phyloP scores from a whole-genome alignment of 2,888 invertebrate genomes.

The Limnephilus marmoratus region DNA sequence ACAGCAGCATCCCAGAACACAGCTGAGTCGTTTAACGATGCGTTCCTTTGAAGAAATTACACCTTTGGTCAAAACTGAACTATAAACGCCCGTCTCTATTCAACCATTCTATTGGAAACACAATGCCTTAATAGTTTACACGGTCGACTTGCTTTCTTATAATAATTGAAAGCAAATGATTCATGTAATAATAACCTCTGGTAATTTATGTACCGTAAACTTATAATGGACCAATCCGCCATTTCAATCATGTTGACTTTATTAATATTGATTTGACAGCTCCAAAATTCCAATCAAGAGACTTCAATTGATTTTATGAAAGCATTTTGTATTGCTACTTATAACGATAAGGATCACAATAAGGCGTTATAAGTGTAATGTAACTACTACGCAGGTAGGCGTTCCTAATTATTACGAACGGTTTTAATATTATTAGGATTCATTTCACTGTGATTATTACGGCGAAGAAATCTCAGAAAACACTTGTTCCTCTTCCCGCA shows the following conservation, averaged over 20 bases:
- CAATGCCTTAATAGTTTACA: slow-evolving; percentile 33
- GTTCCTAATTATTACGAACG: not conserved
- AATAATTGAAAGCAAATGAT: slow-evolving; percentile 60
- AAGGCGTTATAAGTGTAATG: not conserved
- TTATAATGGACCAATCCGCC: not conserved
- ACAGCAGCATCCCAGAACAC: not conserved
- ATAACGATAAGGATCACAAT: not conserved
- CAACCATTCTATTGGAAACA: slow-evolving; percentile 9
- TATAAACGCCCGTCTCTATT: slow-evolving; percentile 14
- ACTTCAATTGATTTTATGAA: not conserved
- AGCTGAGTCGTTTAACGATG: slow-evolving; percentile 12
- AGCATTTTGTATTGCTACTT: not conserved
- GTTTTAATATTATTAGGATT: not conserved
- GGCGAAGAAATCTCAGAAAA: not conserved
- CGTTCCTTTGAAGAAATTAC: slow-evolving; percentile 15
- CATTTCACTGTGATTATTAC: not conserved
- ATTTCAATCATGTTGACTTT: not conserved
- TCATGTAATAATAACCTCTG: slow-evolving; percentile 56
- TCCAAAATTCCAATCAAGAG: not conserved
- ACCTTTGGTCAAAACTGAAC: not conserved
- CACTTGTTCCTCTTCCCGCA: not conserved
- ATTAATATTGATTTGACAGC: slow-evolving; percentile 1
- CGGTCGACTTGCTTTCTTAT: slow-evolving; percentile 39
- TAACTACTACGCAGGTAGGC: not conserved
- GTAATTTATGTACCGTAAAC: slow-evolving; percentile 46